Percentiles rank a stretch among this genome's conserved stretches.
These are phyloP conservation scores for Stomorhina lunata DNA, from an alignment of 2,888 invertebrate species.

Conservation along the genomic window DNA sequence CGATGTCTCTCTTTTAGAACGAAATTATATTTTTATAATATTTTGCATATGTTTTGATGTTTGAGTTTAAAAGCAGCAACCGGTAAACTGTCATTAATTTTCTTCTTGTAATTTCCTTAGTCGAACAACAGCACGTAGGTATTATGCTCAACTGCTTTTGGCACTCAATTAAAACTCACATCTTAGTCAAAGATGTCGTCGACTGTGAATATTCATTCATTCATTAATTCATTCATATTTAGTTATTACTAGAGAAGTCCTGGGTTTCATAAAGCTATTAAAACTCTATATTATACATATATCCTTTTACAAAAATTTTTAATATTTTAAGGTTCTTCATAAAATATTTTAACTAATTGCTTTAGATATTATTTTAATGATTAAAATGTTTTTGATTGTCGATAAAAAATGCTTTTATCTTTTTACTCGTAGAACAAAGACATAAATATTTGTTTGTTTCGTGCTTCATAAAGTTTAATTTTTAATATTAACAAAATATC, in stretches of 20 bases:
- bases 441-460: background rate
- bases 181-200: background rate
- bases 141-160: slow-evolving; percentile 66
- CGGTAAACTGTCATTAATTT: slow-evolving; percentile 76
- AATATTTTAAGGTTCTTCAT: background rate
- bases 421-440: no score
- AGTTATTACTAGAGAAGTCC: background rate
- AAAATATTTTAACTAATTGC: slow-evolving; percentile 31
- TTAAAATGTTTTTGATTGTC: background rate
- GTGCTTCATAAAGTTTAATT: slow-evolving; percentile 18
- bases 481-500: slow-evolving; percentile 45
- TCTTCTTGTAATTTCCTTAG: slow-evolving; percentile 78
- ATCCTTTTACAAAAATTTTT: background rate
- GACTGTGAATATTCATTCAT: no score
- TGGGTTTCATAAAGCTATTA: background rate
- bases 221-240: background rate
- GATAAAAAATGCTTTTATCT: no score
- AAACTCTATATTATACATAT: background rate
- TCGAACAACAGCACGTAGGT: slow-evolving; percentile 70
- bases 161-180: slow-evolving; percentile 65
- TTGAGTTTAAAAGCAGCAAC: slow-evolving; percentile 1
- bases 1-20: background rate
- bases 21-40: slow-evolving; percentile 19
- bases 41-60: background rate
- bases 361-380: background rate